Percentiles rank a stretch among this genome's conserved stretches.
Conservation (phyloP, 2,888 invertebrate genomes). For the Macaria notata region DNA sequence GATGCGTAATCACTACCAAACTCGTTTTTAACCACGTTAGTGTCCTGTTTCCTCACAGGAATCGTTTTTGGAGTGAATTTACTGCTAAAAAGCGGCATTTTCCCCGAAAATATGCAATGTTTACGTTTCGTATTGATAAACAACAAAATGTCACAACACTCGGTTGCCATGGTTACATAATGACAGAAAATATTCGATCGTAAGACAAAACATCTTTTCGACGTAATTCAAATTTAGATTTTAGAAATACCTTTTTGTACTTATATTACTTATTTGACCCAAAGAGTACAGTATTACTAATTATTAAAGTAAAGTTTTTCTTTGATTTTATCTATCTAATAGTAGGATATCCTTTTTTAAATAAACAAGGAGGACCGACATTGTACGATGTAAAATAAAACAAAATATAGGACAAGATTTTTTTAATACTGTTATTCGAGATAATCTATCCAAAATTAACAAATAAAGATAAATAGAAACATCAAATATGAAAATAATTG, state of each 20-base stretch:
- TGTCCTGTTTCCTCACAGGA: conserved; percentile 81
- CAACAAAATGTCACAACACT: conserved; percentile 38
- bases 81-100: conserved; percentile 85
- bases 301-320: too few relatives aligned
- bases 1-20: conserved; percentile 83
- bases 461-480: conserved; percentile 20
- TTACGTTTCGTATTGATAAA: background rate
- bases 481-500: conserved; percentile 23
- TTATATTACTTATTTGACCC: too few relatives aligned
- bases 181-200: background rate
- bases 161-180: conserved; percentile 54
- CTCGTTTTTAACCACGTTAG: conserved; percentile 79
- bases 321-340: too few relatives aligned
- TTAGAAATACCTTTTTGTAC: too few relatives aligned
- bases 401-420: conserved; percentile 22
- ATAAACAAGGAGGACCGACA: too few relatives aligned
- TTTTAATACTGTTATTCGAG: conserved; percentile 70
- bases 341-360: too few relatives aligned
- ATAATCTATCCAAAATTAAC: conserved; percentile 38
- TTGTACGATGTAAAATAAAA: conserved; percentile 6
- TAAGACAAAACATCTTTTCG: background rate
- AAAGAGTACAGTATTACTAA: too few relatives aligned
- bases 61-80: conserved; percentile 87
- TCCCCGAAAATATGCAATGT: background rate
- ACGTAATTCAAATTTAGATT: too few relatives aligned